Base-by-base conservation (phyloP, 2,113 vertebrate genomes). In the Apteryx mantelli region DNA sequence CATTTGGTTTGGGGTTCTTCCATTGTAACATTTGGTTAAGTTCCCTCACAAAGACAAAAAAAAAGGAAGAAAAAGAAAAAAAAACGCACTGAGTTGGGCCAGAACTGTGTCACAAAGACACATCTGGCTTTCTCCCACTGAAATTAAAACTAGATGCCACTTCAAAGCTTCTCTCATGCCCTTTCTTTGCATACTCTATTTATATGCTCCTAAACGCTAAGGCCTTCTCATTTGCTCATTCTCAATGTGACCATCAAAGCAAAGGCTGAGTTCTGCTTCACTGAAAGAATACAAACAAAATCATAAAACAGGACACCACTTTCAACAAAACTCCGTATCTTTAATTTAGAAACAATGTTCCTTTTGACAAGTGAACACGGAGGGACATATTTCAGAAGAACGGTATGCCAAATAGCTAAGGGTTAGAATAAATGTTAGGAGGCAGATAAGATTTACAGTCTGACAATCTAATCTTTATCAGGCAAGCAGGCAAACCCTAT, bases 71-170 rank as follows among this genome's bases (percentile, higher is more conserved):
- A 20, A 60, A 60, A 60, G 56, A 11, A 19, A 11, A 58, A 58
- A 36, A 50, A 80, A 30, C 32, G 36, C 46, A 66, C 10, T 3
- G 11, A 94, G 16, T 75, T 55, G 26, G 52, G 40, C 19, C 75
- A 91, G 89, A 71, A 61, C 42, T 83, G 17, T 48, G 17, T 48
- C 20, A 8, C 24, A 13, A 71, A 86, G 64, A 74, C 46, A 74
- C 89, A 97, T 96, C 87, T 97, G 95, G 20, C 92, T 93, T 97
- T 78, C 85, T 55, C 79, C 40, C 82, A 82, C 89, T 91, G 56
- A 83, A 93, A 96, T 86, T 69, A 91, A 82, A 97, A 82, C 70
- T 95, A 60, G 79, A 93, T 32, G 38, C 95, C 91, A 96, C 97
- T 95, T 97, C 95, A 97, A 96, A 96, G 94, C 68, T 48, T 78